Percentiles rank a stretch among this genome's conserved stretches.
Evolutionary conservation across 2,888 invertebrate genomes (phyloP).

Genomic region (Nesidiocoris tenuis): DNA sequence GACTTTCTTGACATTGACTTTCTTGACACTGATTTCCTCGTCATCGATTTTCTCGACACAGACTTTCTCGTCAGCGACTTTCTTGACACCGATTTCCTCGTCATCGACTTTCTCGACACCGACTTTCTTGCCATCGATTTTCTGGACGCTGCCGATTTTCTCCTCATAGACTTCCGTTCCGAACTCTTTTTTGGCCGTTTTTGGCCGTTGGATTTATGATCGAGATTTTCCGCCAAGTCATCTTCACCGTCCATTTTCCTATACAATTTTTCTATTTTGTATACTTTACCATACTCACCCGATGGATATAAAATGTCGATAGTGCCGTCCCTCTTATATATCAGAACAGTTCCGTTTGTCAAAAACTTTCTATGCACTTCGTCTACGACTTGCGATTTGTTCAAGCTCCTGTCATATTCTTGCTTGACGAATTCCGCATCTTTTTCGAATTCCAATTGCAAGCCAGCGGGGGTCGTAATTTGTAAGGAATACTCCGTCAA

Average conservation of each 20-base stretch:
- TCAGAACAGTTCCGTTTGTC: constrained; percentile 9
- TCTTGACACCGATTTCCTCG: background rate
- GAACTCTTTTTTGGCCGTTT: constrained; percentile 4
- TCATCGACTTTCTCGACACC: background rate
- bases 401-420: constrained; percentile 11
- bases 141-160: constrained; percentile 17
- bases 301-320: constrained; percentile 8
- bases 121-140: background rate
- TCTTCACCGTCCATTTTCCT: constrained; percentile 7
- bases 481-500: background rate
- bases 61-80: background rate
- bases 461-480: constrained; percentile 4
- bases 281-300: constrained; percentile 4
- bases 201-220: background rate
- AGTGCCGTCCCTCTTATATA: background rate
- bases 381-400: background rate
- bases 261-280: background rate
- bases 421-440: constrained; percentile 1
- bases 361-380: constrained; percentile 9
- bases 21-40: background rate
- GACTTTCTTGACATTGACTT: background rate
- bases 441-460: constrained; percentile 1
- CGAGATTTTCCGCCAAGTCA: background rate
- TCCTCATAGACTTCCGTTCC: background rate
- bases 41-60: background rate